Base-by-base conservation (phyloP, 1,140 invertebrate species). In the Drosophila eugracilis region DNA sequence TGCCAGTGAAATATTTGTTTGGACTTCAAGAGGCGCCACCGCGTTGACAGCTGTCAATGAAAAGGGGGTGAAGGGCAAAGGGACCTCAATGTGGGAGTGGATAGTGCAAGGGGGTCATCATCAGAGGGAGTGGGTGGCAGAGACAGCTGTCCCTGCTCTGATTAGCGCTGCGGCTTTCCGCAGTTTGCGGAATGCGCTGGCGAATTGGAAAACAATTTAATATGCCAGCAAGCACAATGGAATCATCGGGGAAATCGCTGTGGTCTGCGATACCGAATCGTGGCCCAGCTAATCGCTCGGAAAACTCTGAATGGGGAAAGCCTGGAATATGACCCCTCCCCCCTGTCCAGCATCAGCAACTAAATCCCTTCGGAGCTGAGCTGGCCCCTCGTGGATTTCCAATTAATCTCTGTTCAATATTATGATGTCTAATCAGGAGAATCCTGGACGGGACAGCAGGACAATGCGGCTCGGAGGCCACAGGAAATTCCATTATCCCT, bases 31-130 rank as follows among this genome's bases (percentile, higher is more conserved):
- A 57, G 76, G 75, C 79, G 79, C 80, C 79, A 71, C 24, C 32
- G 57, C 50, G 54, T 41, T 83, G 78, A 83, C 71, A 84, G 75
- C 75, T 78, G 79, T 74, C 79, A 78, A 45, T 67, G 57, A 34
- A 28, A 47, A 47, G 49, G 48, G 47, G 37, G 47, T 24, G 69
- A 44, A 62, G 70, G 65, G 37, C 32, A 22, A 19, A 58, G 72
- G 79, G 54, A 60, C 37, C 41, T 39, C 41, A 55, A 10, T 37
- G 44, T 58, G 50, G 15, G 42, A 9, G 28, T 28, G 37, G 37
- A 30, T 41, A 28, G 14, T 19, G 57, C 30, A 21, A 9, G 28
- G 66, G 42, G 45, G 50, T n/a, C n/a, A n/a, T n/a, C n/a, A n/a
- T n/a, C n/a, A n/a, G n/a, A n/a, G n/a, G n/a, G n/a, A n/a, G n/a